Evolutionary conservation across 2,113 vertebrate species (phyloP).

Genomic region (Ailurus styani): DNA sequence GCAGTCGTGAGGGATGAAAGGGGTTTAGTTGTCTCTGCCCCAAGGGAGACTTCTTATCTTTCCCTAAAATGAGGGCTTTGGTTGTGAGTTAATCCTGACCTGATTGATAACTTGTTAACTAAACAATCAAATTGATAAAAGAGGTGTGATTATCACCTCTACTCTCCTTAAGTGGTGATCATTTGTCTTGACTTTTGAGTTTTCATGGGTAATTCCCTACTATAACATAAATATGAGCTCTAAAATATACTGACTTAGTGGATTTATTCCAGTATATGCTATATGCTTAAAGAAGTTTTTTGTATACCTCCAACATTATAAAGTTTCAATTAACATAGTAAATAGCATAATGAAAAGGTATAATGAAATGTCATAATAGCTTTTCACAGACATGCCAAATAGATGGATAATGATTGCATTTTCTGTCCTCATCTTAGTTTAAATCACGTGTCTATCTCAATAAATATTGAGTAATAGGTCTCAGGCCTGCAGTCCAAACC

Average conservation of each 20-base stretch:
- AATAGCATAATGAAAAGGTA: conserved; percentile 28
- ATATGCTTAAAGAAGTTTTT: conserved; percentile 59
- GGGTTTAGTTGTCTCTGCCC: background rate
- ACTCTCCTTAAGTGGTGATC: background rate
- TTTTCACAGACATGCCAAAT: conserved; percentile 56
- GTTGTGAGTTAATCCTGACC: background rate
- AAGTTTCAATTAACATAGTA: conserved; percentile 57
- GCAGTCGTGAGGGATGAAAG: background rate
- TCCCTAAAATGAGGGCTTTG: background rate
- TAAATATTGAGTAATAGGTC: conserved; percentile 74
- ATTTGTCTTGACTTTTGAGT: background rate
- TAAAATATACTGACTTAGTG: conserved; percentile 49
- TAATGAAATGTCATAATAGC: conserved; percentile 50
- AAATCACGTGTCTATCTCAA: conserved; percentile 73
- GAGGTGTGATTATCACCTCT: background rate
- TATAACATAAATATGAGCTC: conserved; percentile 2
- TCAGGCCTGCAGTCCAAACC: conserved; percentile 58
- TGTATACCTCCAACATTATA: conserved; percentile 38
- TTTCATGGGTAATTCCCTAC: background rate
- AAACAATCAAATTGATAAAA: background rate
- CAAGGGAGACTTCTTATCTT: background rate
- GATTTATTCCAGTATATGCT: conserved; percentile 64
- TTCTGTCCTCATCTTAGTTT: conserved; percentile 71
- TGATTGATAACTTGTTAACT: background rate
- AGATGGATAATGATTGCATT: conserved; percentile 72